Conservation (phyloP, 2,113 vertebrate species). For the Circaetus cinerascens region DNA sequence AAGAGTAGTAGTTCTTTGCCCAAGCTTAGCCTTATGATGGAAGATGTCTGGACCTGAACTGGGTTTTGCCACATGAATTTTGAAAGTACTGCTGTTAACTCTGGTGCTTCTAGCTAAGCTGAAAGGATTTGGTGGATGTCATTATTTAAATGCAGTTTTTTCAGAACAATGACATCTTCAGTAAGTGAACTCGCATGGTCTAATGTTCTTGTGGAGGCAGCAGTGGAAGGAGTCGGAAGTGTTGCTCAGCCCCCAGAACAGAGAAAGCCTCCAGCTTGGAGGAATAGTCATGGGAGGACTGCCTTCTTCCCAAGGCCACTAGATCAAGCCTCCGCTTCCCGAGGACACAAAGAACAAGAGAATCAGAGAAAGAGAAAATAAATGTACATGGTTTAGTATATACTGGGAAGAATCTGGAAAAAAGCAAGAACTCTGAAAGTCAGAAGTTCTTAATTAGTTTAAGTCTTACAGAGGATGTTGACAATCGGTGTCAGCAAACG, state of each 20-base stretch:
- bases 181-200: background rate
- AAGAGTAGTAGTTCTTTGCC: background rate
- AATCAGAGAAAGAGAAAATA: background rate
- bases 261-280: background rate
- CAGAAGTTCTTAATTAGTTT: background rate
- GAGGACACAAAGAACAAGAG: accelerated
- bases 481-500: background rate
- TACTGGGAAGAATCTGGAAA: background rate
- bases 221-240: background rate
- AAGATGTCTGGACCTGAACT: background rate
- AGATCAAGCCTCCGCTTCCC: background rate
- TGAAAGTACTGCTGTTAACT: background rate
- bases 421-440: background rate
- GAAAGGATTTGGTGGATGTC: background rate
- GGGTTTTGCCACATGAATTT: background rate
- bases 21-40: background rate
- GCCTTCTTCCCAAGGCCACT: background rate
- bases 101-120: background rate
- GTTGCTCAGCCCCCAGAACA: background rate
- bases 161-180: background rate
- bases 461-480: background rate
- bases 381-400: background rate
- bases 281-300: background rate
- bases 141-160: background rate
- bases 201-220: background rate